Evolutionary conservation across 1,140 invertebrate genomes (phyloP), one percentile per base, ranked within the genome.

Genomic region (Euura saliciscinereae): DNA sequence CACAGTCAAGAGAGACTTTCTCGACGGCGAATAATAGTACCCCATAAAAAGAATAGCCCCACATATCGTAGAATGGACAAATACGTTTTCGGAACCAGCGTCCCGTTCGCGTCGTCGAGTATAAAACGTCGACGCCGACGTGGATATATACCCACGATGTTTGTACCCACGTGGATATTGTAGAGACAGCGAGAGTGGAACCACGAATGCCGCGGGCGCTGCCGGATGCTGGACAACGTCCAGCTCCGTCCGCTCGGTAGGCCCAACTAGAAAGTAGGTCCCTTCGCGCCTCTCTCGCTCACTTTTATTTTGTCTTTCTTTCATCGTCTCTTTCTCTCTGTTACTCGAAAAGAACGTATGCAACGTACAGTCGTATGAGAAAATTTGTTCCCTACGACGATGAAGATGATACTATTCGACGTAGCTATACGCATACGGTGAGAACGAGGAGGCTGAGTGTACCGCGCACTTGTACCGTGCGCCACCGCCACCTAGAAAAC

Each of bases 211-310:
- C 79, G 59, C 73, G 77, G 80, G 83, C 82, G 71, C 76, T 82
- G 78, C 81, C 82, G 84, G 82, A 84, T 84, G 79, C 77, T 78
- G 51, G 51, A 59, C 51, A 28, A 28, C 28, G 28, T 28, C 78
- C 72, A 75, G 78, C 76, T 28, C 28, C 76, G 64, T 45, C 70
- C 73, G 66, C 66, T 28, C 78, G 81, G 79, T 82, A 82, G 79
- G 78, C 78, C 28, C 79, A 80, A 79, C 83, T 80, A 84, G 84
- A 85, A 85, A 85, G 84, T 85, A 84, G 84, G 81, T 82, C 80
- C 78, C 78, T 77, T 78, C 76, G 75, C 75, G n/a, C 10, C 68
- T 10, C 68, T 11, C 66, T n/a, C 1, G 2, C 51, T n/a, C 5
- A 3, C 51, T 51, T 11, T 51, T 11, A 7, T 11, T 51, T 11